Evolutionary conservation across 2,113 vertebrate genomes (phyloP), one percentile per base, ranked within the genome.

Genomic region (Macroglossus sobrinus): DNA sequence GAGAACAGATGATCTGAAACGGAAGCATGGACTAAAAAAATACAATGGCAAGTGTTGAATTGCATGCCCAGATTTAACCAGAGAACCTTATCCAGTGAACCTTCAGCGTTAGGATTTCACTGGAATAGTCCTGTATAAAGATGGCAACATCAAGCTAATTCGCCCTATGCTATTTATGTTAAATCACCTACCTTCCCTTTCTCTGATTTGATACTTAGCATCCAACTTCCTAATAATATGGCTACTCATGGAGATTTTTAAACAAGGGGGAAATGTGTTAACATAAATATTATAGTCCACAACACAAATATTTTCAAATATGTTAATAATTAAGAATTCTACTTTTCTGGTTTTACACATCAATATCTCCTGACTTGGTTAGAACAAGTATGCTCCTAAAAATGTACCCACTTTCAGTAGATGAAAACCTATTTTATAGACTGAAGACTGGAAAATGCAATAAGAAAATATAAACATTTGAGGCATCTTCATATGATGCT

Each of bases 241-340:
- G 5, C 35, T 75, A 9, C 21, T n/a, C 1, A 5, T 81, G 30
- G 18, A 85, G 9, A 91, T 75, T 35, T 85, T 47, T 66, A 74
- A 63, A 64, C 0, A 43, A 24, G 6, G 28, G 50, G n/a, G 47
- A 94, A 53, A 78, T 63, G 14, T 72, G 30, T 45, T 40, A 55
- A 13, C 12, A 28, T 79, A 79, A 74, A 47, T 76, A 47, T 43
- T 71, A 71, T 55, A 87, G 38, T 28, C 33, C 30, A 78, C 11
- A 72, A 55, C 16, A 88, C 33, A 81, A 66, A 84, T 35, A 35
- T 45, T 79, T 89, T 33, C 24, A 97, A 85, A 84, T 90, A 8
- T 24, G 43, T 64, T 68, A 84, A 69, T 79, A 79, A 89, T 43
- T 26, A 76, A 89, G n/a, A 7, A 18, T 55, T 71, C 13, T 59